Conservation (phyloP, 2,113 vertebrate species). For the Pseudorasbora parva region DNA sequence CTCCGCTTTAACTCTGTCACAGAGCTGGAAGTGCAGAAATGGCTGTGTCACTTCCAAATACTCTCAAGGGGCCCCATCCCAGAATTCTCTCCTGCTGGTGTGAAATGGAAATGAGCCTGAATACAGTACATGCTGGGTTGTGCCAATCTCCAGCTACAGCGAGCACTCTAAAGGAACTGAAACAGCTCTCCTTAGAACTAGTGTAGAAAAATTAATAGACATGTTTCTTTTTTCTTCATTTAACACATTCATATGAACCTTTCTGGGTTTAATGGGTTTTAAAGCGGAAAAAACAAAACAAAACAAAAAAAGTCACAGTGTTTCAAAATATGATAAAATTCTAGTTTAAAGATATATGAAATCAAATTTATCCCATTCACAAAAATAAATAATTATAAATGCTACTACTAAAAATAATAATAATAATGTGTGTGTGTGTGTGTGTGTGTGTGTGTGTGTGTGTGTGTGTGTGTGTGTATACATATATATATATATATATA, state of each 20-base stretch:
- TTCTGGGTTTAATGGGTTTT: background rate
- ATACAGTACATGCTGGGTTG: slow-evolving; percentile 36
- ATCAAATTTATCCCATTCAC: background rate
- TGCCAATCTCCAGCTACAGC: slow-evolving; percentile 31
- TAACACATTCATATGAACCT: slow-evolving; percentile 5
- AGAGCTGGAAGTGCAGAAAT: slow-evolving; percentile 44
- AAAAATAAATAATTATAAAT: background rate
- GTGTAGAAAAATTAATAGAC: background rate
- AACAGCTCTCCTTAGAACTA: background rate
- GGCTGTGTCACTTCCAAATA: slow-evolving; percentile 46
- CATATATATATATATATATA: too few species aligned
- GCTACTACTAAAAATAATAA: too few species aligned
- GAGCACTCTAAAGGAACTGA: slow-evolving; percentile 23
- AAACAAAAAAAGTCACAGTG: background rate
- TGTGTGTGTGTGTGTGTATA: too few species aligned
- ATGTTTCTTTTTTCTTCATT: background rate
- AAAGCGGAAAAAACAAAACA: too few species aligned
- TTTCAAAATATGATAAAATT: slow-evolving; percentile 1
- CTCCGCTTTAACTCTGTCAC: slow-evolving; percentile 34
- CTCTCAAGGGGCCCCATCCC: slow-evolving; percentile 38
- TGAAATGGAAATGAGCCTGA: slow-evolving; percentile 50
- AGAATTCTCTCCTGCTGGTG: slow-evolving; percentile 29
- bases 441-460: too few species aligned
- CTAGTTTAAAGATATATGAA: background rate
- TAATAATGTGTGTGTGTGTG: too few species aligned